Evolutionary conservation across 2,797 vertebrate species (phyloP), one percentile per base, ranked within the genome.

Genomic region (Rhinoraja longicauda): DNA sequence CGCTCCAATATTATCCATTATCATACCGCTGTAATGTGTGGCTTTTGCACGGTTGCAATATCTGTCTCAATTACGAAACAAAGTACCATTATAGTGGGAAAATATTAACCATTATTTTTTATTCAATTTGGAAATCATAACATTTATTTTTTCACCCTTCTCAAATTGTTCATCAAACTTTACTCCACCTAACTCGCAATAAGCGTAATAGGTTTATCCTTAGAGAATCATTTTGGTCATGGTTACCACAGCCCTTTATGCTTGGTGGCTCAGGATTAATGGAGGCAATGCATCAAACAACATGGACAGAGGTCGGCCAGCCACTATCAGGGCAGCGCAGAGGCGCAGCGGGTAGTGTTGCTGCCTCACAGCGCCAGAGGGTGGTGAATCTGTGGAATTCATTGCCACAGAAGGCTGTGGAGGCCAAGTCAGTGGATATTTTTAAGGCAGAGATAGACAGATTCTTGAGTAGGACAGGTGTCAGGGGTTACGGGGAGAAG

Each of bases 111-210:
- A 12, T 70, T 9, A 36, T n/a, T 90, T 88, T 88, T 90, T 90
- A 90, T 64, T 67, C 19, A 90, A 90, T 70, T 67, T 67, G 17
- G 86, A 90, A 70, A 70, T 21, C 64, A 39, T 90, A 64, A 88
- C 12, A 90, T 90, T 12, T 67, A 67, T 70, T 39, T 90, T 64
- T 39, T 90, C 62, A 12, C 13, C 17, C 86, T 19, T 67, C 32
- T 15, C 59, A 36, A 19, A 90, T 90, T 24, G 86, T 70, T 62
- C 29, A 64, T 10, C 67, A 90, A 19, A 17, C 62, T 21, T 90
- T 24, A 36, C 29, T 17, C 1, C 29, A 64, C 36, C 86, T 70
- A 90, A 32, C 90, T 90, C 13, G 62, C 62, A 90, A 90, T 90
- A 67, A 70, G 62, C n/a, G 21, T 59, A 21, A 67, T n/a, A 67